Evolutionary conservation across 2,888 invertebrate species (phyloP), one percentile per base, ranked within the genome.

Genomic region (Electrophaes corylata): DNA sequence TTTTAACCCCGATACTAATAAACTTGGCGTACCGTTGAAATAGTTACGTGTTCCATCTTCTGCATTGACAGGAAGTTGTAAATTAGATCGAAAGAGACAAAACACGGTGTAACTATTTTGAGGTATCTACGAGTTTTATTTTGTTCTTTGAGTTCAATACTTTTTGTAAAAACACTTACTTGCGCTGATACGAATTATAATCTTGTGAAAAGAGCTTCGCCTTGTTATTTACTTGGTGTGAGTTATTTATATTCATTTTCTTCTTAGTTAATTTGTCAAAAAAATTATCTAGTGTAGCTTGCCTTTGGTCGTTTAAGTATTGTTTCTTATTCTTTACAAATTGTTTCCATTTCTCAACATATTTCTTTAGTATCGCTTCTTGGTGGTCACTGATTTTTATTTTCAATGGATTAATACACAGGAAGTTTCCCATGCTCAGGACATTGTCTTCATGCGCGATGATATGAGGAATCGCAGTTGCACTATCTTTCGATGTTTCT

Each of bases 101-200:
- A n/a, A n/a, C n/a, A n/a, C n/a, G n/a, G n/a, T n/a, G n/a, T n/a
- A n/a, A n/a, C n/a, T n/a, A n/a, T n/a, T n/a, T n/a, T n/a, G n/a
- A n/a, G n/a, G n/a, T n/a, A n/a, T n/a, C n/a, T n/a, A n/a, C n/a
- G n/a, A n/a, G n/a, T 23, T 23, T 23, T 23, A 2, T 23, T 1
- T 23, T 23, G 23, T 23, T 23, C 4, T 6, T 23, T 29, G 20
- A 5, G 33, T 18, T 2, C 3, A 39, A 19, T 20, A 20, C 0
- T 8, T 29, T 29, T 8, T 29, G 40, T 20, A 2, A 20, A 3
- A 12, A 14, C 35, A 18, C 59, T 49, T 77, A 89, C 91, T 89
- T 84, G 56, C 90, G 89, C 67, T 90, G 88, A 67, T 91, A 91
- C 12, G 84, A 85, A 19, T 76, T 84, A 55, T 83, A 89, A 73